Percentiles rank a stretch among this genome's conserved stretches.
These are phyloP conservation scores for Mormyrus proboscirostris DNA, from an alignment of 2,797 vertebrate species.

Conservation along the genomic window DNA sequence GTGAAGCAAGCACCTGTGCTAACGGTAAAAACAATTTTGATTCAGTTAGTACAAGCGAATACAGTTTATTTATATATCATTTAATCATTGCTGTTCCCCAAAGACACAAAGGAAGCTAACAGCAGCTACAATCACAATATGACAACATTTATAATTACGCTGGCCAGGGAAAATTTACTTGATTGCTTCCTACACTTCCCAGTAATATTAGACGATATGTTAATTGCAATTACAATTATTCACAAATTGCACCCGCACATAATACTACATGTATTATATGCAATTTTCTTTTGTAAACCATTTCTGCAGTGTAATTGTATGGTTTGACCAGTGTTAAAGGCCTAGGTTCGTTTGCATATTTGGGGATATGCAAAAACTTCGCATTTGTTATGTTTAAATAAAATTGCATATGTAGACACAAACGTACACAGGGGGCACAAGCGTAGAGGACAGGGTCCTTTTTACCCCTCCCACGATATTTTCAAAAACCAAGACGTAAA, in stretches of 20 bases:
- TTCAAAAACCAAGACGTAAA: not conserved
- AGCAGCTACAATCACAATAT: not conserved
- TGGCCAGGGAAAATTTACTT: not conserved
- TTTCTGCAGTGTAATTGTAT: not conserved
- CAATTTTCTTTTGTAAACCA: not conserved
- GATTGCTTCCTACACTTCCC: not conserved
- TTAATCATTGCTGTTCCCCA: not conserved
- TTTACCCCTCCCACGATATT: not conserved
- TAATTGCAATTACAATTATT: not conserved
- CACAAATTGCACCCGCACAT: not conserved
- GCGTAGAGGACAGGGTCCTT: not conserved
- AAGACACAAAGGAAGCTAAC: slow-evolving; percentile 9
- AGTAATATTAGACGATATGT: slow-evolving; percentile 1
- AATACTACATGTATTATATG: not conserved
- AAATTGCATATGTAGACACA: not conserved
- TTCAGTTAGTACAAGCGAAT: not conserved
- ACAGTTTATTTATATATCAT: slow-evolving; percentile 6
- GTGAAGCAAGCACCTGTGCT: not conserved
- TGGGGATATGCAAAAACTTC: not conserved
- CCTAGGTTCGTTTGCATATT: not conserved
- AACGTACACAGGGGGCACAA: not conserved
- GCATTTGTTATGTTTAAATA: not conserved
- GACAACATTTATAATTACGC: not conserved
- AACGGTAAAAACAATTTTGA: not conserved
- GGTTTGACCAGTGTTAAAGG: not conserved